A percentile compares a stretch with the other conserved stretches of the same genome.
Conservation (phyloP, 2,797 vertebrate genomes). For the Hydrocynus forskahlii region DNA sequence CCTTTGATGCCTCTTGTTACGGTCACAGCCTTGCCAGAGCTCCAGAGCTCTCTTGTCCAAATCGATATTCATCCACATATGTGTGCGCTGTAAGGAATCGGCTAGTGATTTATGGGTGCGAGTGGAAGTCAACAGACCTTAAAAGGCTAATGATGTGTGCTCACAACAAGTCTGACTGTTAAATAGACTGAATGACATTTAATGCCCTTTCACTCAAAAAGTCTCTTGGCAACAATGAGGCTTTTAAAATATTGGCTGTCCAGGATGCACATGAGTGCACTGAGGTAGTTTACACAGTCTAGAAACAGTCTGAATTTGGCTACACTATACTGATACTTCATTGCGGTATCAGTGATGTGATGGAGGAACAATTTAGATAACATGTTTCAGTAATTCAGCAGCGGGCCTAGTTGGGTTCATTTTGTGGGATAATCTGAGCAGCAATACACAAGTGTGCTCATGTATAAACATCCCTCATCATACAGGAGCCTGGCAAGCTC, state of each 20-base stretch:
- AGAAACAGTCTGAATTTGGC: neutral
- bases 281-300: neutral
- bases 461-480: conserved; percentile 30
- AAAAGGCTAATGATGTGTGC: conserved; percentile 50
- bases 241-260: neutral
- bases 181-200: conserved; percentile 53
- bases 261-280: conserved; percentile 21
- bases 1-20: conserved; percentile 22
- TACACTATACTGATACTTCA: neutral
- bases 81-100: conserved; percentile 26
- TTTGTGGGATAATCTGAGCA: conserved; percentile 26
- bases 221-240: conserved; percentile 17
- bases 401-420: conserved; percentile 28
- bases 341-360: conserved; percentile 18
- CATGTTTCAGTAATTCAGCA: conserved; percentile 45
- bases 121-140: conserved; percentile 46
- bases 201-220: conserved; percentile 42
- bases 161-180: conserved; percentile 38
- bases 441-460: conserved; percentile 17
- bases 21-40: conserved; percentile 8
- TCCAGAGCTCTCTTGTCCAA: conserved; percentile 16
- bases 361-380: conserved; percentile 33
- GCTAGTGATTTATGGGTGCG: conserved; percentile 44
- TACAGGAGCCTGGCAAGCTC: conserved; percentile 15
- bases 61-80: conserved; percentile 37